Evolutionary conservation across 2,113 vertebrate species (phyloP).

Genomic region (Oceanodroma tethys): DNA sequence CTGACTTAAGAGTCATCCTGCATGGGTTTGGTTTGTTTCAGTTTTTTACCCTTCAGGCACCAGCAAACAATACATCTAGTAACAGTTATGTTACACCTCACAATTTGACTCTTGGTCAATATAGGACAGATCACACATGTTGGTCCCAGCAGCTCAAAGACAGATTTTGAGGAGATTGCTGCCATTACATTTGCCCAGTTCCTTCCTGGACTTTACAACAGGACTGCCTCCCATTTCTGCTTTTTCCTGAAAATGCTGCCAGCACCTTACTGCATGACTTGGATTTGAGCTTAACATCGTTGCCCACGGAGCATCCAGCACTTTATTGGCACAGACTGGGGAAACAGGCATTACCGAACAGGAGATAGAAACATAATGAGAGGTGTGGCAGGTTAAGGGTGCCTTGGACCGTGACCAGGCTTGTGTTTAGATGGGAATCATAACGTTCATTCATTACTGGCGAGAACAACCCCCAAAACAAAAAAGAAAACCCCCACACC

Average conservation of each 20-base stretch:
- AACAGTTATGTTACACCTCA: background rate
- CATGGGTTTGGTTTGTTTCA: background rate
- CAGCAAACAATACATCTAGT: background rate
- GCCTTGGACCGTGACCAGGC: background rate
- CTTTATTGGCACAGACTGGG: background rate
- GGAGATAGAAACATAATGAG: background rate
- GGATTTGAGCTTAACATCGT: background rate
- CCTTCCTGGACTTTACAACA: constrained; percentile 21
- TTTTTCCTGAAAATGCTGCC: constrained; percentile 52
- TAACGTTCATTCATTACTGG: background rate
- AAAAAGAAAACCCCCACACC: background rate
- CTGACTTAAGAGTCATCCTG: background rate
- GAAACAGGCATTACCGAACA: background rate
- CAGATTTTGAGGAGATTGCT: background rate
- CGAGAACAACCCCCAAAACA: background rate
- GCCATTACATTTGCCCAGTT: background rate
- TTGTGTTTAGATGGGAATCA: background rate
- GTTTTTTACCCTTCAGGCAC: background rate
- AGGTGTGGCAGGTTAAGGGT: background rate
- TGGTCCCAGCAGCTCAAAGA: background rate
- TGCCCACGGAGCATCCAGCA: background rate
- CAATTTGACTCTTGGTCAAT: background rate
- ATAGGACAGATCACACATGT: background rate
- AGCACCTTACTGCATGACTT: background rate
- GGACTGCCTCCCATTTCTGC: background rate